Conservation (phyloP, 37 sponge, comb jelly and placozoan species). For the Halichondria panicea region DNA sequence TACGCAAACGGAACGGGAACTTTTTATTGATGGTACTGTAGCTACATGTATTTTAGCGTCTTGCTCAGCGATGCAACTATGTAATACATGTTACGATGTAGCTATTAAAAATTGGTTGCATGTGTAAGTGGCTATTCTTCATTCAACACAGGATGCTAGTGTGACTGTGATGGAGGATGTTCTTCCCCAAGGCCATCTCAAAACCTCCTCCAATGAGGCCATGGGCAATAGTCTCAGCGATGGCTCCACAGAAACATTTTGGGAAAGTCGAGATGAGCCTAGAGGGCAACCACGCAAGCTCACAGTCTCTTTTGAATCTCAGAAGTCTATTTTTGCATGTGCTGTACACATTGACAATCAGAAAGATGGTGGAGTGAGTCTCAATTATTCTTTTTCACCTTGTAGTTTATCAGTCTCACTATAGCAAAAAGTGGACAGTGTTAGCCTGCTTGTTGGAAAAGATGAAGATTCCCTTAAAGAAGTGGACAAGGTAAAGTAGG, state of each 20-base stretch:
- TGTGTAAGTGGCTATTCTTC: background rate
- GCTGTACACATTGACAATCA: constrained; percentile 85
- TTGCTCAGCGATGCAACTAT: too few species aligned
- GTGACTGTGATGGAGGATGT: constrained; percentile 62
- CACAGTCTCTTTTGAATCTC: constrained; percentile 58
- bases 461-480: constrained; percentile 59
- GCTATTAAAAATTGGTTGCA: background rate
- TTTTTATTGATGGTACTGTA: too few species aligned
- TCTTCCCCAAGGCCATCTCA: constrained; percentile 46
- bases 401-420: background rate
- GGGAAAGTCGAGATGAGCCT: constrained; percentile 91
- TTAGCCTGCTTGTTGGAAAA: constrained; percentile 39
- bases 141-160: constrained; percentile 23
- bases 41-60: too few species aligned
- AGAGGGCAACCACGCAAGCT: constrained; percentile 42
- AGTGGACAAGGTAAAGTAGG: constrained; percentile 39
- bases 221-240: constrained; percentile 89
- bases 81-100: too few species aligned
- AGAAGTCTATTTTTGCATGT: constrained; percentile 32
- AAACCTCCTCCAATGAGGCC: constrained; percentile 84
- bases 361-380: constrained; percentile 67
- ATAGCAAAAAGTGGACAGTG: constrained; percentile 56
- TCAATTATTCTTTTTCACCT: background rate
- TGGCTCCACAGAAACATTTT: constrained; percentile 95
- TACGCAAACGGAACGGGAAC: too few species aligned